Percentiles rank a stretch among this genome's conserved stretches.
These are phyloP conservation scores for Recurvirostra avosetta DNA, from an alignment of 2,113 vertebrate species.

Conservation along the genomic window DNA sequence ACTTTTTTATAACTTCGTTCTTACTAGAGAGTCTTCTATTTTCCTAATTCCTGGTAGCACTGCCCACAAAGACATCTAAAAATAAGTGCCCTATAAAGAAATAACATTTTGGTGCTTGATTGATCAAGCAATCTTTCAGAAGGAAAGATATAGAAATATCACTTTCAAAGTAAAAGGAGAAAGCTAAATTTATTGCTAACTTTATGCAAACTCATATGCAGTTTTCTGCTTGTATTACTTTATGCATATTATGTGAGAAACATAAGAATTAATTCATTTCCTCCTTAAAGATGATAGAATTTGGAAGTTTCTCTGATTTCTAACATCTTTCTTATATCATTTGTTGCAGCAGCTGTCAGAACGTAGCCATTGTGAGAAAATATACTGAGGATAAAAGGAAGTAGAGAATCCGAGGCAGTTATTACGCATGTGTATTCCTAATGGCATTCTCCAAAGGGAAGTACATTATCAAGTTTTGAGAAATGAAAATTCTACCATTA, in stretches of 20 bases:
- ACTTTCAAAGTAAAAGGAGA: not conserved
- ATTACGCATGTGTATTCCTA: not conserved
- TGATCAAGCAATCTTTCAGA: not conserved
- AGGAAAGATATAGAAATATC: not conserved
- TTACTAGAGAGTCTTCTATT: not conserved
- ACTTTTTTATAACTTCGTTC: not conserved
- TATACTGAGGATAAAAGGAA: not conserved
- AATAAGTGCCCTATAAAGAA: not conserved
- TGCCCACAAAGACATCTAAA: not conserved
- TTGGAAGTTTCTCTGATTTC: not conserved
- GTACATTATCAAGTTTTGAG: not conserved
- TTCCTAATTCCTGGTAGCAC: not conserved
- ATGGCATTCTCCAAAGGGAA: not conserved
- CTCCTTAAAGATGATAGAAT: not conserved
- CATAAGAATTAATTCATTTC: not conserved
- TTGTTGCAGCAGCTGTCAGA: not conserved
- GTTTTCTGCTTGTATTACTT: not conserved
- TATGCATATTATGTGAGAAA: not conserved
- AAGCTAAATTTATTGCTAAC: not conserved
- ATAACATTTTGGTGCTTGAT: not conserved
- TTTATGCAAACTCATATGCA: not conserved
- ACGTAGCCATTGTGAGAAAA: not conserved
- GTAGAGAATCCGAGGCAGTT: not conserved
- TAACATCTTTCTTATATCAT: not conserved
- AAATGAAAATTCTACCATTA: not conserved